Base-by-base conservation (phyloP, 2,113 vertebrate genomes). In the Sterrhoptilus dennistouni region DNA sequence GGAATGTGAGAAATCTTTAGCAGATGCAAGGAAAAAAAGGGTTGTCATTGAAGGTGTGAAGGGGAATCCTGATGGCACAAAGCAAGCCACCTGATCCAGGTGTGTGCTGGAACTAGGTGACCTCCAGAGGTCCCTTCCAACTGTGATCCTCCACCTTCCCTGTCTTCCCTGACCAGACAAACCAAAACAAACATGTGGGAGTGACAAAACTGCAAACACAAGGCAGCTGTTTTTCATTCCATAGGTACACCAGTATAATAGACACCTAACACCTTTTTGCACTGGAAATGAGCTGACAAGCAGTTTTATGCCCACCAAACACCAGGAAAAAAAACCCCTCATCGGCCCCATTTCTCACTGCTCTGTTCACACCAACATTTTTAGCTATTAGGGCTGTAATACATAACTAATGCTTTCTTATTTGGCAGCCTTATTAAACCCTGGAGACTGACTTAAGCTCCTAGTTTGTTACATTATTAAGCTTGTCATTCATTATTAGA, bases 401-500 rank as follows among this genome's bases (percentile, higher is more conserved):
- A 80, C 68, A 60, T 95, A 91, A 90, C 92, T 81, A 90, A 90
- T 66, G 33, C 13, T 96, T 95, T 95, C 56, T 80, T 93, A 91
- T 80, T 93, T 95, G 83, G 79, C 85, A 90, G 90, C 47, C 47
- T 90, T 87, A 87, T 96, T 93, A 96, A 93, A 65, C 93, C 65
- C 91, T 35, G n/a, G 83, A 95, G 87, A 95, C 70, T 85, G 75
- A 91, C 63, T 94, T 72, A 88, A 89, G 61, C 63, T 87, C 27
- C 57, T 49, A 80, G 72, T 85, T 95, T 89, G 76, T 87, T 94
- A 88, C 60, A 50, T 89, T 95, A 90, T 95, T 95, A 91, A 95
- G 75, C 69, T 85, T 95, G 94, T 85, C 87, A 93, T 85, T 96
- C 87, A 90, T 94, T 95, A 95, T 89, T 89, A 96, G 90, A 93